These are phyloP conservation scores for Ichneumoninae sp. DNA, from an alignment of 2,888 invertebrate genomes.

Conservation along the genomic window DNA sequence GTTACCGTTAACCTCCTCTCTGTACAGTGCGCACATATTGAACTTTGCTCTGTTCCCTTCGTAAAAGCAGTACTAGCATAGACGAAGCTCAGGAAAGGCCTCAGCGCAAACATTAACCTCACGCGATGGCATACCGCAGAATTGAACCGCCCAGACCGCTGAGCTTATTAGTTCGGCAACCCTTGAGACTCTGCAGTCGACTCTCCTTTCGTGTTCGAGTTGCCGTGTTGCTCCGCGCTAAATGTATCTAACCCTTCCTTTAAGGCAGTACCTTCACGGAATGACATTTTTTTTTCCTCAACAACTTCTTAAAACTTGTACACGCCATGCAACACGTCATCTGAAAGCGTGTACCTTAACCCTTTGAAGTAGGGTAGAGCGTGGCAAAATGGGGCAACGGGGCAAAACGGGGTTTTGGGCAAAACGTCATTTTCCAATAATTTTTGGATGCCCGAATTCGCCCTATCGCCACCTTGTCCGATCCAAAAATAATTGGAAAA, in stretches of 20 bases:
- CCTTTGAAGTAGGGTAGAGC: no score
- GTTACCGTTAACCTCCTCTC: neutral
- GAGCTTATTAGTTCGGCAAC: conserved; percentile 53
- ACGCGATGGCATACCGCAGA: conserved; percentile 43
- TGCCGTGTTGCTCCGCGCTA: neutral
- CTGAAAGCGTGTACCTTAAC: no score
- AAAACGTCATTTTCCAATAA: no score
- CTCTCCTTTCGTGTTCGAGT: conserved; percentile 9
- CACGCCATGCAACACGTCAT: no score
- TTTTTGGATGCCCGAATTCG: no score
- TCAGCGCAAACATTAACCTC: conserved; percentile 47
- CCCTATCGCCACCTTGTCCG: no score
- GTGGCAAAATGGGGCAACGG: no score
- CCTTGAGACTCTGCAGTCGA: conserved; percentile 4
- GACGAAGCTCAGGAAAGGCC: conserved; percentile 23
- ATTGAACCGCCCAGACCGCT: conserved; percentile 51
- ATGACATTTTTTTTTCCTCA: neutral
- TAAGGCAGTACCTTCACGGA: neutral
- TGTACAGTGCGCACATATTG: conserved; percentile 2
- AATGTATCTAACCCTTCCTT: neutral
- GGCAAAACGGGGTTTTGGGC: no score
- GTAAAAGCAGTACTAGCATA: conserved; percentile 6
- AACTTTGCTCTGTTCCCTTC: conserved; percentile 8
- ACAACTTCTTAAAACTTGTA: no score
- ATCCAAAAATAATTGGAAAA: no score